Conservation (phyloP, 2,113 vertebrate species). For the Megaceryle maxima region DNA sequence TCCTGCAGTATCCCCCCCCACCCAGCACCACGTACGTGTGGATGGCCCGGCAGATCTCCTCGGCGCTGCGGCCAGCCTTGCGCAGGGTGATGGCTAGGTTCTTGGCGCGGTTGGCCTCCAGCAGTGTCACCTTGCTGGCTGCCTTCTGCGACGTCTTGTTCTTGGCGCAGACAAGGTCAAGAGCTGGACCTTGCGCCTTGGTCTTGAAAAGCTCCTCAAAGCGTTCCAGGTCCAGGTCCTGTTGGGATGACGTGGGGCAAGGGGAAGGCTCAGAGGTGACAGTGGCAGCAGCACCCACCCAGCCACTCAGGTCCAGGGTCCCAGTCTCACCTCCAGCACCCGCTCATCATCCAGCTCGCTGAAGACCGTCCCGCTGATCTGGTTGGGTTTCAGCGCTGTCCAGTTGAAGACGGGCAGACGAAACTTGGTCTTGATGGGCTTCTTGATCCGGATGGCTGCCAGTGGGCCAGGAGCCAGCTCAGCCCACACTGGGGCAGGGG, state of each 20-base stretch:
- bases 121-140: constrained; percentile 87
- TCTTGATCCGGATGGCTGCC: constrained; percentile 97
- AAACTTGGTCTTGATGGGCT: constrained; percentile 98
- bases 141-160: constrained; percentile 87
- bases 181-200: constrained; percentile 90
- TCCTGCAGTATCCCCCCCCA: no score
- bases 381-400: constrained; percentile 96
- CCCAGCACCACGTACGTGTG: constrained; percentile 79
- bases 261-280: neutral
- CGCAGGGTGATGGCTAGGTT: constrained; percentile 96
- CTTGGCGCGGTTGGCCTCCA: constrained; percentile 95
- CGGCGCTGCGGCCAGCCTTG: constrained; percentile 87
- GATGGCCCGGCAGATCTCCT: constrained; percentile 96
- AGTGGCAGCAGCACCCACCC: rapidly evolving
- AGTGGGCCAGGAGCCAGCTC: neutral
- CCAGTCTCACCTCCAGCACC: constrained; percentile 85
- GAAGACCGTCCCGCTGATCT: constrained; percentile 97
- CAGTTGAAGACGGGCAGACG: constrained; percentile 96
- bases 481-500: rapidly evolving
- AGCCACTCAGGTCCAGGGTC: rapidly evolving
- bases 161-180: constrained; percentile 88
- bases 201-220: constrained; percentile 99
- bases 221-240: constrained; percentile 93
- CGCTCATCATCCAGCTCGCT: constrained; percentile 96
- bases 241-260: neutral